Percentiles rank a stretch among this genome's conserved stretches.
Evolutionary conservation across 53 echinoderm and acorn worm species (phyloP).

Genomic region (Pentamera pediparva): DNA sequence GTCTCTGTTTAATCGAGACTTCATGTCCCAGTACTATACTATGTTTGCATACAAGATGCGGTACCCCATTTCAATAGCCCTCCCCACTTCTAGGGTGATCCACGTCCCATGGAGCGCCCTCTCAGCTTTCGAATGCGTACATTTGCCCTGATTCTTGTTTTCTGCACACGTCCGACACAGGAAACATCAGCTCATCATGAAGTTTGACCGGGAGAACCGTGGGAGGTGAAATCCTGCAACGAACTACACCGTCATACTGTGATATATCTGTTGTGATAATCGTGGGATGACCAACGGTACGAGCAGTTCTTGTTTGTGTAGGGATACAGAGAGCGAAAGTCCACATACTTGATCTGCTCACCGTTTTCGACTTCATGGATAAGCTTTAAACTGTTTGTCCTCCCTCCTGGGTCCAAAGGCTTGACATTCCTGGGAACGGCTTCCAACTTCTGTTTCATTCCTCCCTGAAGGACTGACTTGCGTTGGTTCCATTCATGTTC

Average conservation of each 20-base stretch:
- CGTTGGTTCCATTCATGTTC: slow-evolving; percentile 3
- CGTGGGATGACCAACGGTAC: slow-evolving; percentile 43
- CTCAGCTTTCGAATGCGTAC: slow-evolving; percentile 21
- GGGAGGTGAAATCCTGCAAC: slow-evolving; percentile 45
- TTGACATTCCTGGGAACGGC: not conserved
- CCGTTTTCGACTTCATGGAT: slow-evolving; percentile 4
- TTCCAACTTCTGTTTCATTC: not conserved
- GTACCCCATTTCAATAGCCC: slow-evolving; percentile 50
- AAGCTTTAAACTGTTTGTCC: slow-evolving; percentile 42
- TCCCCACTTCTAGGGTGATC: slow-evolving; percentile 52
- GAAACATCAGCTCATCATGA: slow-evolving; percentile 49
- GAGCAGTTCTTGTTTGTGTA: slow-evolving; percentile 49
- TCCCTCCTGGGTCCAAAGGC: slow-evolving; percentile 30
- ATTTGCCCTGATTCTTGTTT: slow-evolving; percentile 24
- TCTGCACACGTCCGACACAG: slow-evolving; percentile 52
- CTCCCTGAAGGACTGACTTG: not conserved
- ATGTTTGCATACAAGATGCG: slow-evolving; percentile 32
- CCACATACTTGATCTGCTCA: slow-evolving; percentile 50
- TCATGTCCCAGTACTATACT: slow-evolving; percentile 54
- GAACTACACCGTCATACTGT: slow-evolving; percentile 49
- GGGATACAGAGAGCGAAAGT: slow-evolving; percentile 57
- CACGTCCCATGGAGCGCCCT: slow-evolving; percentile 41
- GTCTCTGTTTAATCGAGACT: slow-evolving; percentile 6
- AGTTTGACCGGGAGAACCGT: slow-evolving; percentile 46
- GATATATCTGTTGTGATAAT: slow-evolving; percentile 30